Evolutionary conservation across 2,797 vertebrate genomes (phyloP), one percentile per base, ranked within the genome.

Genomic region (Malacoraja senta): DNA sequence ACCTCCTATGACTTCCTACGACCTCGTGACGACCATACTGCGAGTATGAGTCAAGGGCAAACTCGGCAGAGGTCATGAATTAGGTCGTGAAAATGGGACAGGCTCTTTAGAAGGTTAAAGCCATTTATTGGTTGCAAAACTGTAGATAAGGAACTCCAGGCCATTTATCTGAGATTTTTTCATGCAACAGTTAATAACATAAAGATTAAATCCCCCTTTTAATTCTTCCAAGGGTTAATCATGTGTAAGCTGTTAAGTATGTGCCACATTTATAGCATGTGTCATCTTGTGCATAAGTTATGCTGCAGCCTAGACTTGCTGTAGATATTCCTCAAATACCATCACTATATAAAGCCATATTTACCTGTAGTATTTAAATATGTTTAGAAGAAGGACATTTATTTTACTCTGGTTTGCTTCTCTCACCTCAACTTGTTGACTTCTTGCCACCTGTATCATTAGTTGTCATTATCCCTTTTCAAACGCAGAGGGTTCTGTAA

Each of bases 181-280:
- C 8, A 32, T 32, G 1, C n/a, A 88, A 35, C 29, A 21, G 17
- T 88, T 65, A 68, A 65, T 65, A 88, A 35, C n/a, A 29, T 86
- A 86, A 88, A 88, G 61, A 65, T 65, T 86, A 65, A 65, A 88
- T 65, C 21, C n/a, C 13, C 8, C 9, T 53, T 91, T 71, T 26
- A 65, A 74, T 13, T 26, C 35, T 29, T 53, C 26, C 38, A 91
- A 91, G 71, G 68, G 90, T 91, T 91, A 91, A 91, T 74, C 26
- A 6, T 53, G 35, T 91, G 38, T 91, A 91, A 74, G 71, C 35
- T 91, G 12, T 35, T 38, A 91, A 72, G 24, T 74, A 91, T 44
- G 35, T 91, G 90, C 32, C 10, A 32, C 68, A 72, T 53, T 72
- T 74, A 13, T 53, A 29, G 44, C 71, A 29, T 53, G 90, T 74